Conservation (phyloP, 2,113 vertebrate genomes). For the Isichthys henryi region DNA sequence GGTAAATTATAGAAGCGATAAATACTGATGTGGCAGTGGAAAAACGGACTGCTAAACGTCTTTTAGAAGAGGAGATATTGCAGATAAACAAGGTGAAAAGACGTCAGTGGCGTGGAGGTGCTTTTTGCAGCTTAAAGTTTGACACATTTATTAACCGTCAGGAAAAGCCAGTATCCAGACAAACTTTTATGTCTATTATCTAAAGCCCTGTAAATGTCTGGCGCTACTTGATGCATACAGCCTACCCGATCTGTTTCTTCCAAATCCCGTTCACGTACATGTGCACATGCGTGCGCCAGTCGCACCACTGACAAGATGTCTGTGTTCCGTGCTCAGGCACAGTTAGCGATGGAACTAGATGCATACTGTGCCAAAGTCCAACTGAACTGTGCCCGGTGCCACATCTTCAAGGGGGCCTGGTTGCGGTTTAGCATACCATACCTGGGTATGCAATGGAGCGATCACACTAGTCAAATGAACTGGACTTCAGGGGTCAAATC, state of each 20-base stretch:
- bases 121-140: neutral
- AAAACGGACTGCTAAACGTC: neutral
- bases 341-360: neutral
- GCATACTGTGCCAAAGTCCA: neutral
- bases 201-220: neutral
- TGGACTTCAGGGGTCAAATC: neutral
- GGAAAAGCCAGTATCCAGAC: neutral
- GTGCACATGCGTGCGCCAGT: neutral
- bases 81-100: neutral
- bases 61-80: neutral
- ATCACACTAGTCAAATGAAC: neutral
- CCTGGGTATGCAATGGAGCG: neutral
- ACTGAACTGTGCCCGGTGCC: neutral
- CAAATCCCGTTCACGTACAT: neutral
- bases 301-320: neutral
- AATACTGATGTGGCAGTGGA: neutral
- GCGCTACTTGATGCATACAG: neutral
- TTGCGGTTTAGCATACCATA: neutral
- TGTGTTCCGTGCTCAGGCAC: too few relatives aligned
- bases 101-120: neutral
- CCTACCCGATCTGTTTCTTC: neutral
- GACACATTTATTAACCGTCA: neutral
- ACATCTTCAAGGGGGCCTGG: neutral
- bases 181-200: neutral
- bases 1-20: neutral